Evolutionary conservation across 2,113 vertebrate species (phyloP), one percentile per base, ranked within the genome.

Genomic region (Gyps fulvus): DNA sequence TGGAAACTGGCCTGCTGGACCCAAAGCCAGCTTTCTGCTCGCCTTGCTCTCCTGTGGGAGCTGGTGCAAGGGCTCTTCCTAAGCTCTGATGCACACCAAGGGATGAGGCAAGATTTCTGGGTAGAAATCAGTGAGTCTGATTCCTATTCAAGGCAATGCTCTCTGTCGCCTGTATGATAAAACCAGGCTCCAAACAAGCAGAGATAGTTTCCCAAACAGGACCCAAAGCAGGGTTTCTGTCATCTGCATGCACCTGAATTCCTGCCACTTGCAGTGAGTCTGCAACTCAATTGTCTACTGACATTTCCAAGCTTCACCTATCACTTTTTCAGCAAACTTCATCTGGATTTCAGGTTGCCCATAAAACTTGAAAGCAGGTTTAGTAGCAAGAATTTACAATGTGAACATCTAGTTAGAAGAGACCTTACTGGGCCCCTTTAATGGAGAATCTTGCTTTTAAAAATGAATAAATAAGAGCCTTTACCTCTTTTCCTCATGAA

Each of bases 321-420:
- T 89, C 89, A 69, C 26, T 87, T 93, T 87, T 89, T 70, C 43
- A 62, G 61, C 57, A 71, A 87, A 79, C 57, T 92, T 95, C 69
- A 65, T 89, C 87, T 89, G 94, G 73, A 91, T 89, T 95, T 97
- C 83, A 85, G 49, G 78, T 73, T 94, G 36, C 62, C 55, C 61
- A 42, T 91, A 82, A 96, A 94, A 94, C 78, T 72, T 87, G 49
- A 89, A 95, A 96, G 80, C 9, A 15, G 31, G 4, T 87, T 91
- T 95, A 87, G 93, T 73, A 80, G 42, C 74, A 95, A 85, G 72
- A 95, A 95, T 96, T 95, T 95, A 94, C 84, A 93, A 62, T 57
- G 52, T 91, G 73, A 89, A 82, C 49, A 69, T 65, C 81, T 70
- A 89, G 89, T 91, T 73, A 91, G 92, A 84, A 65, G 58, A 89